phyloP scores from a whole-genome alignment of 1,140 invertebrate species.

The Conus betulinus region DNA sequence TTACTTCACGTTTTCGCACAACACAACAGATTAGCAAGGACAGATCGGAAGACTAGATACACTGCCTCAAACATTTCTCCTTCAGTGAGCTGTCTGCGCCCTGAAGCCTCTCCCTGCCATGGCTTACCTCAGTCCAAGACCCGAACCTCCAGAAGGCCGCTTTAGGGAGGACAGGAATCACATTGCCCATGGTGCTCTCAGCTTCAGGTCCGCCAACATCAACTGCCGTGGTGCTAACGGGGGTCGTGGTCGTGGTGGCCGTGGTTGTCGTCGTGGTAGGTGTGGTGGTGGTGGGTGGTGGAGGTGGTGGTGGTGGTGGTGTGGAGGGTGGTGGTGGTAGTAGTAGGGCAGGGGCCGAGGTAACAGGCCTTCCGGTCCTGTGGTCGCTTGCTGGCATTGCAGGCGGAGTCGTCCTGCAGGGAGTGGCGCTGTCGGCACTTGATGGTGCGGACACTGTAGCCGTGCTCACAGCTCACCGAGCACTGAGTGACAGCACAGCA shows the following conservation, averaged over 20 bases:
- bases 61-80: too few species aligned
- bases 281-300: too few species aligned
- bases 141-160: conserved; percentile 60
- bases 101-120: too few species aligned
- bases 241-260: neutral
- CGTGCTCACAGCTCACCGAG: conserved; percentile 71
- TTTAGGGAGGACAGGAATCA: neutral
- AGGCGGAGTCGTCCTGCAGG: conserved; percentile 50
- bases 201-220: neutral
- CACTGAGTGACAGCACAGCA: conserved; percentile 59
- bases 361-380: conserved; percentile 55
- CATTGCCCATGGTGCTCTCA: neutral
- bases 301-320: conserved; percentile 39
- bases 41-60: too few species aligned
- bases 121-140: conserved; percentile 64
- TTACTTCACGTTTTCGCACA: too few species aligned
- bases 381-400: conserved; percentile 55
- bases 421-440: conserved; percentile 50
- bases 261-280: neutral
- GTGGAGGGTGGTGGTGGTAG: conserved; percentile 32
- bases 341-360: conserved; percentile 55
- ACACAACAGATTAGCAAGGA: too few species aligned
- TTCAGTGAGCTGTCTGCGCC: too few species aligned
- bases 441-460: conserved; percentile 50
- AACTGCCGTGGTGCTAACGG: neutral